Percentiles rank a stretch among this genome's conserved stretches.
Evolutionary conservation across 2,797 vertebrate species (phyloP).

Genomic region (Tolypeutes matacus): DNA sequence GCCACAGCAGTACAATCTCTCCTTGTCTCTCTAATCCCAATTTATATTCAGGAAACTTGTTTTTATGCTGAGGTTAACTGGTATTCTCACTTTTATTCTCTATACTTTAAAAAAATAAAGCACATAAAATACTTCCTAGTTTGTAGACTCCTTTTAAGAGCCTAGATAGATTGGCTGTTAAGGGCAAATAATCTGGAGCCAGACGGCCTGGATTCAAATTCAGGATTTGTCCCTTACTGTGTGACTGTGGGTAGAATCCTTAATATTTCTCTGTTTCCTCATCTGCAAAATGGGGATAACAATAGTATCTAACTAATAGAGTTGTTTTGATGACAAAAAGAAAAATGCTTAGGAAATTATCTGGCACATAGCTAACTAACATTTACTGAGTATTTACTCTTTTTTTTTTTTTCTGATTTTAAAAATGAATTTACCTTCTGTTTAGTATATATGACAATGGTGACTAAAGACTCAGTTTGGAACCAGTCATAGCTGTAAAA

Average conservation of each 20-base stretch:
- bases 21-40: constrained; percentile 11
- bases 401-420: constrained; percentile 29
- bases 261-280: not conserved
- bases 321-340: not conserved
- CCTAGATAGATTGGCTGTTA: not conserved
- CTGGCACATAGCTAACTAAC: not conserved
- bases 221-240: not conserved
- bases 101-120: not conserved
- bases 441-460: constrained; percentile 94
- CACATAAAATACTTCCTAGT: not conserved
- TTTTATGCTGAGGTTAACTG: constrained; percentile 20
- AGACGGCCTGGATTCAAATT: not conserved
- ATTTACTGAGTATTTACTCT: not conserved
- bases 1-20: not conserved
- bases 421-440: constrained; percentile 91
- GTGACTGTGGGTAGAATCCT: not conserved
- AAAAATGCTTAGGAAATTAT: constrained; percentile 40
- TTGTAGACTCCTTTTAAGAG: not conserved
- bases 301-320: not conserved
- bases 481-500: constrained; percentile 96
- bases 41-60: not conserved
- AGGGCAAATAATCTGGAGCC: not conserved
- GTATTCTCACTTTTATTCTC: constrained; percentile 26
- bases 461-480: constrained; percentile 93
- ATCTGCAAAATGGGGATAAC: not conserved